Conservation (phyloP, 2,888 invertebrate species). For the Hemistola chrysoprasaria region DNA sequence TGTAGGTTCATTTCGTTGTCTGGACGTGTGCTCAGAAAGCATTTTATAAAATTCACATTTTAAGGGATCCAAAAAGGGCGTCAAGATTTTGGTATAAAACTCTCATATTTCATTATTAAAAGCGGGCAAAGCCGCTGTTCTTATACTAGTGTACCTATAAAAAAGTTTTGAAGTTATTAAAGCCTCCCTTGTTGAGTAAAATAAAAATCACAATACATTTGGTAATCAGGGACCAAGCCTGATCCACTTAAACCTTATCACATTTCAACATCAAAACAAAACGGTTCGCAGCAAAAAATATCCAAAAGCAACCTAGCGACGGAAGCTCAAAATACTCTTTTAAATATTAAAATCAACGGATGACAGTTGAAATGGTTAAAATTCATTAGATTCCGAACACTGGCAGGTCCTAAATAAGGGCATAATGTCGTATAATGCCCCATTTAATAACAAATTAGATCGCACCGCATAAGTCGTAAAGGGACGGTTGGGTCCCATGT, state of each 20-base stretch:
- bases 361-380: conserved; percentile 73
- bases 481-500: conserved; percentile 9
- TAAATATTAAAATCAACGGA: conserved; percentile 65
- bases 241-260: conserved; percentile 4
- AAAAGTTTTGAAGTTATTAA: too few species aligned
- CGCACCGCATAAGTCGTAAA: conserved; percentile 50
- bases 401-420: conserved; percentile 51
- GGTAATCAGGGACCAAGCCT: background rate
- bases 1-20: too few species aligned
- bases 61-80: too few species aligned
- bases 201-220: background rate
- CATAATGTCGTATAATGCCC: conserved; percentile 72
- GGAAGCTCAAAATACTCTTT: conserved; percentile 57
- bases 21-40: too few species aligned
- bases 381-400: conserved; percentile 69
- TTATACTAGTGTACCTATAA: too few species aligned
- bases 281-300: conserved; percentile 11
- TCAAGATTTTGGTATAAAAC: too few species aligned
- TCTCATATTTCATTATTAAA: too few species aligned
- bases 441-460: conserved; percentile 80
- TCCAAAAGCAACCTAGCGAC: conserved; percentile 26
- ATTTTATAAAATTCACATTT: too few species aligned
- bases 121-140: too few species aligned
- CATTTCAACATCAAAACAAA: conserved; percentile 4
- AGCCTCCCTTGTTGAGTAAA: too few species aligned